Conservation (phyloP, 1,140 invertebrate species). For the Drosophila orena region DNA sequence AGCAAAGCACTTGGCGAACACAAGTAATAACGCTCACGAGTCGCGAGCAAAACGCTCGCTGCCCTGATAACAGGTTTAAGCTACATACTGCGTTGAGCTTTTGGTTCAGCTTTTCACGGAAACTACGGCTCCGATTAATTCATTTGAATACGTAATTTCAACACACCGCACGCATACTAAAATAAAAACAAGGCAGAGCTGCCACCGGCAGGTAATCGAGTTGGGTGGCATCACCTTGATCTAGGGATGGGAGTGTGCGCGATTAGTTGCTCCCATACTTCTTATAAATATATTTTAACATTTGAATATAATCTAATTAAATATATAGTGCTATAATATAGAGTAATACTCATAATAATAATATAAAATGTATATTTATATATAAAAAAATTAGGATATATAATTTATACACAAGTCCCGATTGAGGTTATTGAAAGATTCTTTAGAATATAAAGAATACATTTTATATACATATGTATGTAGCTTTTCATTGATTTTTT, state of each 20-base stretch:
- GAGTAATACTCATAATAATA: no score
- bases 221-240: conserved; percentile 4
- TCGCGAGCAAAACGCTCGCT: conserved; percentile 5
- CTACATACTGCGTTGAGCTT: conserved; percentile 50
- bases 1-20: conserved; percentile 26
- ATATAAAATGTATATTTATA: no score
- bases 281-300: no score
- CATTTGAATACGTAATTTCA: conserved; percentile 30
- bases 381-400: no score
- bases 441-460: no score
- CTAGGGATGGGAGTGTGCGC: neutral
- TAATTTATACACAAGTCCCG: no score
- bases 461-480: no score
- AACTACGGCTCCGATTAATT: conserved; percentile 16
- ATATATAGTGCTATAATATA: no score
- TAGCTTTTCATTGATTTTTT: neutral
- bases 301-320: no score
- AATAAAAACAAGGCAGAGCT: neutral
- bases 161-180: conserved; percentile 21
- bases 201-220: neutral
- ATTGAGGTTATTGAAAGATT: no score
- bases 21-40: conserved; percentile 30
- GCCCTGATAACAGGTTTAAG: conserved; percentile 76
- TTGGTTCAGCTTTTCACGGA: conserved; percentile 27
- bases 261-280: no score